phyloP scores from a whole-genome alignment of 1,140 invertebrate species.

The Drosophila miranda region DNA sequence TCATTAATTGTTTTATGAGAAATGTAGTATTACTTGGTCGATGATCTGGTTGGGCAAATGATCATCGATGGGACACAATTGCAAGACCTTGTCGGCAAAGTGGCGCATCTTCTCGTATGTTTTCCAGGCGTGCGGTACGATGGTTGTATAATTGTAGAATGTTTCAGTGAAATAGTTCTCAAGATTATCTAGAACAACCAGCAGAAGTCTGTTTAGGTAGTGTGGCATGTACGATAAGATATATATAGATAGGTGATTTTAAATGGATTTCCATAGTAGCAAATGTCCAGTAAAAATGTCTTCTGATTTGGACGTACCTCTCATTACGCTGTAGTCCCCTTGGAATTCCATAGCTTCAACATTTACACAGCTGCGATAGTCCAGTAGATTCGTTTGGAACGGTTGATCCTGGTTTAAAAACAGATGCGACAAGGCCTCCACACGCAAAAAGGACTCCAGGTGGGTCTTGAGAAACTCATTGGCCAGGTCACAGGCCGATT shows the following conservation, averaged over 20 bases:
- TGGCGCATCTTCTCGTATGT: slow-evolving; percentile 98
- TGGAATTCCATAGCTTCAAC: slow-evolving; percentile 82
- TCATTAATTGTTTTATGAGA: too few relatives aligned
- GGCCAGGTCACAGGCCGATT: slow-evolving; percentile 23
- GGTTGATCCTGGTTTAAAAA: slow-evolving; percentile 86
- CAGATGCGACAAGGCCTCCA: slow-evolving; percentile 95
- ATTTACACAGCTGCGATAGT: slow-evolving; percentile 83
- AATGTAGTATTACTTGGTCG: slow-evolving; percentile 87
- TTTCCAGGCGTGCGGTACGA: slow-evolving; percentile 98
- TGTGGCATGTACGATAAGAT: slow-evolving; percentile 4
- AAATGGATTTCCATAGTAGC: neutral
- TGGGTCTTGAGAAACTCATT: slow-evolving; percentile 89
- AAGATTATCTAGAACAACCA: slow-evolving; percentile 84
- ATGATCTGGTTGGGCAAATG: slow-evolving; percentile 97
- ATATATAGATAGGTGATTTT: neutral
- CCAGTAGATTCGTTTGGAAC: slow-evolving; percentile 61
- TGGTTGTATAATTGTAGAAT: slow-evolving; percentile 98
- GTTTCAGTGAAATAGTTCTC: slow-evolving; percentile 97
- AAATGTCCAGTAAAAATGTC: too few relatives aligned
- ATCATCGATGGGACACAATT: slow-evolving; percentile 92
- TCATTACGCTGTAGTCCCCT: slow-evolving; percentile 69
- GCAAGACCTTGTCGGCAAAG: slow-evolving; percentile 93
- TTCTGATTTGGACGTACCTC: slow-evolving; percentile 41
- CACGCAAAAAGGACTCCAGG: slow-evolving; percentile 94
- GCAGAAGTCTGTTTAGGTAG: slow-evolving; percentile 11